Base-by-base conservation (phyloP, 2,113 vertebrate genomes). In the Onychorhynchus coronatus region DNA sequence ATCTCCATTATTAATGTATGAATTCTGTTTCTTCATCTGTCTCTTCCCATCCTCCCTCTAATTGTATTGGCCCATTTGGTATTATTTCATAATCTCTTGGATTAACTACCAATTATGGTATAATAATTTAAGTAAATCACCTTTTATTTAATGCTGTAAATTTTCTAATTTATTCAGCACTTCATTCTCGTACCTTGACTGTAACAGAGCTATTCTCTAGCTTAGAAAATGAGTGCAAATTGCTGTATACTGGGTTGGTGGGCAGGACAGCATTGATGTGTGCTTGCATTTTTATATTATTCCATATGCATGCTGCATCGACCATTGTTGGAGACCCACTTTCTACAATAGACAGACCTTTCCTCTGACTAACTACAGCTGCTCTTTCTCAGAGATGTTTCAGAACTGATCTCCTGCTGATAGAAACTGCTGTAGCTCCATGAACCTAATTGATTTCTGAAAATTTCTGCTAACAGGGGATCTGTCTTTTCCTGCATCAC, bases 331-430 rank as follows among this genome's bases (percentile, higher is more conserved):
- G 93, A 95, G 47, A 67, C 1, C 3, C 47, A 67, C 46, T 42
- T 67, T 23, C 47, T 37, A 73, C 39, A 58, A 39, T 62, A 47
- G 37, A 56, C 22, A 78, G 66, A 89, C 33, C 66, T 78, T 81
- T 79, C 56, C 74, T 56, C 52, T 71, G 27, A 46, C n/a, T 46
- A 71, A 77, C 41, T 11, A 71, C 65, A 73, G 76, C 59, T 74
- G 65, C 65, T 66, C 39, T 53, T 89, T 79, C 44, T 66, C 42
- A 42, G 2, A 47, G 56, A 66, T n/a, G 14, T 52, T 78, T 89
- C 70, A 82, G 81, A 91, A 56, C 44, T 19, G 12, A 75, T 39
- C 33, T 72, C 85, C 90, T 91, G 90, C 85, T 94, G 85, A 85
- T 2, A 93, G 53, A 79, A 95, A 67, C 66, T 61, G 37, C 52